Base-by-base conservation (phyloP, 2,888 invertebrate species). In the Coleophora deauratella region DNA sequence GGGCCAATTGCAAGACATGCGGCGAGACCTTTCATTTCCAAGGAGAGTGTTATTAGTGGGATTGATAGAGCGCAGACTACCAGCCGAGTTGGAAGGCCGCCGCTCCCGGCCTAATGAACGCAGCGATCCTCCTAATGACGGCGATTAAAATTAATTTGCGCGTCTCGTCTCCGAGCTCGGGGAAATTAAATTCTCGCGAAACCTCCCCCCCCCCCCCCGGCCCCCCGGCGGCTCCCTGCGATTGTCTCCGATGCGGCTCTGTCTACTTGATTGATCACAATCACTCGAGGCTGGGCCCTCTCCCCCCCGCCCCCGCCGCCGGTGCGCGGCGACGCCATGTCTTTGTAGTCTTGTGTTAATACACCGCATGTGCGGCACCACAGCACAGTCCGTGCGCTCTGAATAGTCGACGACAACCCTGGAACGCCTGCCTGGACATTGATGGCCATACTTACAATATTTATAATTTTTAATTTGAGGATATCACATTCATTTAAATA, bases 101-200 rank as follows among this genome's bases (percentile, higher is more conserved):
- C 40, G 37, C 36, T 32, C 31, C 41, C 35, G 42, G 27, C 61
- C 59, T n/a, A n/a, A 52, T 54, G 59, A 55, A 37, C 39, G 36
- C 37, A 9, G 46, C 42, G 39, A 47, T 47, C 45, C 45, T 49
- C 57, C 67, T 82, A 81, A 82, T 82, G 77, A 78, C 72, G 68
- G 51, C 75, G 76, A 82, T 82, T 81, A 81, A 80, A 80, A 81
- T 81, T 78, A 81, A 82, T 82, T 80, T 72, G 74, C 68, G 63
- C 72, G 57, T 54, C 53, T 56, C 53, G 55, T 11, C 13, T 46
- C 32, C 45, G 47, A 41, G 41, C 37, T 40, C 9, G 32, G 44
- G 45, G 40, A 73, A 78, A 80, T 79, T 76, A 76, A 76, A 81
- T 78, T 77, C 76, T 70, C 72, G 43, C 38, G 35, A 31, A 35